Conservation (phyloP, 2,113 vertebrate genomes). For the Semnornis frantzii region DNA sequence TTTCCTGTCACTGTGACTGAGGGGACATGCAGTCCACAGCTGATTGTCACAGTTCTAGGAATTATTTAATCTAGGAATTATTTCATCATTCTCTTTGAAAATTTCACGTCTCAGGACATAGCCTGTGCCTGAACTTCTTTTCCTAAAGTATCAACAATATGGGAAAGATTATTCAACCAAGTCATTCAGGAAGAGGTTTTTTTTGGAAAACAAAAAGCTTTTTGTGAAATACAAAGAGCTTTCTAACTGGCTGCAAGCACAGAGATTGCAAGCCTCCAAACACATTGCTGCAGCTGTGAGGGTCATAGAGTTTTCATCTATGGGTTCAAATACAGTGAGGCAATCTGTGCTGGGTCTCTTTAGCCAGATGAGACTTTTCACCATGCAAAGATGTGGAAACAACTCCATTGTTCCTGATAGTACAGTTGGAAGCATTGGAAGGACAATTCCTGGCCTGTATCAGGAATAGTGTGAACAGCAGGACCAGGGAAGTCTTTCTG, state of each 20-base stretch:
- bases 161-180: background rate
- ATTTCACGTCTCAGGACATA: background rate
- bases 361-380: background rate
- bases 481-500: too few relatives aligned
- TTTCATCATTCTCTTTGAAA: background rate
- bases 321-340: background rate
- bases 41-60: background rate
- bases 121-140: background rate
- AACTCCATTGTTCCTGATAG: background rate
- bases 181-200: background rate
- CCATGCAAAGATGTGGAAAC: background rate
- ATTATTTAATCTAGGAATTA: background rate
- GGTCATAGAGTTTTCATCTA: background rate
- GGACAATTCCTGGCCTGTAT: background rate
- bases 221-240: background rate
- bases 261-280: background rate
- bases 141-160: background rate
- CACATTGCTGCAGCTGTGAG: background rate
- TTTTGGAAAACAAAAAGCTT: too few relatives aligned
- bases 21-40: background rate
- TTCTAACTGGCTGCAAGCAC: background rate
- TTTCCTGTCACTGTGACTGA: background rate
- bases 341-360: background rate
- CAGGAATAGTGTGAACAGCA: too few relatives aligned
- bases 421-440: background rate